These are phyloP conservation scores for Hippocampus mohnikei DNA, from an alignment of 2,113 vertebrate species.

Conservation along the genomic window DNA sequence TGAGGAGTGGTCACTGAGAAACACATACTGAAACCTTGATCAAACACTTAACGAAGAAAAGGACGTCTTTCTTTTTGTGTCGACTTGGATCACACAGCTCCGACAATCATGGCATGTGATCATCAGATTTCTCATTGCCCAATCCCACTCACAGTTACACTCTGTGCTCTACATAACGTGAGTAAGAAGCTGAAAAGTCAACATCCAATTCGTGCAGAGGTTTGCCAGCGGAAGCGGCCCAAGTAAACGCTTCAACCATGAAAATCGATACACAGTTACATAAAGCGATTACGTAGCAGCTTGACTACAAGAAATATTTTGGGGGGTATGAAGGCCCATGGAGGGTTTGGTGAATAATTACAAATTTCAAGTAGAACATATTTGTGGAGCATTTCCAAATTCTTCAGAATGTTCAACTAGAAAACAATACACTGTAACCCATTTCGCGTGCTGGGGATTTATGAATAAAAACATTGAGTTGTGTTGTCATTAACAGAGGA, in stretches of 20 bases:
- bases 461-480: background rate
- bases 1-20: background rate
- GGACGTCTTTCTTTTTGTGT: conserved; percentile 30
- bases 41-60: background rate
- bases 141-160: conserved; percentile 18
- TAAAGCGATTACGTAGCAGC: background rate
- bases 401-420: background rate
- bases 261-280: background rate
- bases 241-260: conserved; percentile 10
- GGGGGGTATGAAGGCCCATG: background rate
- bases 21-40: background rate
- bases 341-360: too few species aligned
- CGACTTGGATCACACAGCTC: conserved; percentile 23
- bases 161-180: conserved; percentile 4
- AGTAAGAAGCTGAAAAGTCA: conserved; percentile 16
- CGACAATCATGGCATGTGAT: conserved; percentile 31
- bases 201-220: conserved; percentile 13
- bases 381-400: background rate
- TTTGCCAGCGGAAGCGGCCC: conserved; percentile 14
- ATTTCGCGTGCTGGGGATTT: background rate
- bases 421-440: background rate
- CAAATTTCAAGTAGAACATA: background rate
- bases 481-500: background rate
- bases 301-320: background rate
- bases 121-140: conserved; percentile 18